Conservation (phyloP, 1,140 invertebrate genomes). For the Acromyrmex echinatior region DNA sequence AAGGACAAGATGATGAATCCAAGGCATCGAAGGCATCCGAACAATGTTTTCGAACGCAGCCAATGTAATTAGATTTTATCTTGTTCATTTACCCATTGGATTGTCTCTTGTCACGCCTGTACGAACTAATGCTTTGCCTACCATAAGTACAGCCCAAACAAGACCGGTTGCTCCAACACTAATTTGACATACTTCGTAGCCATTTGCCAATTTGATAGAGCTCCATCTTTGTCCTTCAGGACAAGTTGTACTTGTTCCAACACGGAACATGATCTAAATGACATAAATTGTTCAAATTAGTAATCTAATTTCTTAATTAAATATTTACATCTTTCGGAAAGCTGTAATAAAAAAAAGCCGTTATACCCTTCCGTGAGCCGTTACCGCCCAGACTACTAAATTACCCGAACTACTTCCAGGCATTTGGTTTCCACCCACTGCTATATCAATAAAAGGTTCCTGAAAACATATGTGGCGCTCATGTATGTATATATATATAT, state of each 20-base stretch:
- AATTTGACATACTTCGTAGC: conserved; percentile 94
- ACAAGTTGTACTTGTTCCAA: conserved; percentile 91
- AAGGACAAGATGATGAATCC: too few relatives aligned
- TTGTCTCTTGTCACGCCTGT: conserved; percentile 92
- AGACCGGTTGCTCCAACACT: conserved; percentile 94
- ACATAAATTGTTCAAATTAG: conserved; percentile 42
- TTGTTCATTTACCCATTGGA: conserved; percentile 87
- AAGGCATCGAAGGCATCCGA: too few relatives aligned
- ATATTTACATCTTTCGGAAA: conserved; percentile 34
- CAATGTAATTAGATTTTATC: background rate
- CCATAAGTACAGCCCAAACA: conserved; percentile 94
- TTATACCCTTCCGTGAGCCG: conserved; percentile 93
- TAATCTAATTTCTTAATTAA: background rate
- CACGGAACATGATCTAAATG: conserved; percentile 92
- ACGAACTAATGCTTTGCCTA: conserved; percentile 93
- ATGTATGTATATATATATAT: background rate
- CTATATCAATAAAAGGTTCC: conserved; percentile 94
- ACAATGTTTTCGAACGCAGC: too few relatives aligned
- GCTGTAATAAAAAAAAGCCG: conserved; percentile 48
- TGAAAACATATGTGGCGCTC: conserved; percentile 76
- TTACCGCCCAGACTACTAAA: conserved; percentile 96
- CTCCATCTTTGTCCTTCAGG: conserved; percentile 95
- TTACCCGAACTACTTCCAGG: conserved; percentile 91
- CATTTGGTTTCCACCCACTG: conserved; percentile 93
- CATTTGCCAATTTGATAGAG: conserved; percentile 90